phyloP scores from a whole-genome alignment of 2,113 vertebrate species.

The Chionodraco myersi region DNA sequence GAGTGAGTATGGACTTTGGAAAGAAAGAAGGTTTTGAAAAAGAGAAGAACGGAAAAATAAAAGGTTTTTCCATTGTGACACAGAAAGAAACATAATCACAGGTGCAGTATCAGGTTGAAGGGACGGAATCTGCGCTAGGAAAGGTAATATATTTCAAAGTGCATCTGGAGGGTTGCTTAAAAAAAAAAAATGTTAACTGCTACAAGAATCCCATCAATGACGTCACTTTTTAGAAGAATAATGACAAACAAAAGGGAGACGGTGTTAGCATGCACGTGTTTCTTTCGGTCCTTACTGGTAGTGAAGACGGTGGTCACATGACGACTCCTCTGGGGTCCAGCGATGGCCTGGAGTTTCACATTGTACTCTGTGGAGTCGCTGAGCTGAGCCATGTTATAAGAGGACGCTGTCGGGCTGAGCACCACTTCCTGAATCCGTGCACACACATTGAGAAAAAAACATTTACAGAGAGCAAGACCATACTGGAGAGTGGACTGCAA shows the following conservation, averaged over 20 bases:
- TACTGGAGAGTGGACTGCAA: neutral
- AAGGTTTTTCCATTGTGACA: conserved; percentile 23
- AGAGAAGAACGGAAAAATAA: neutral
- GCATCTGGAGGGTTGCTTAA: conserved; percentile 18
- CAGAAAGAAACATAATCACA: conserved; percentile 40
- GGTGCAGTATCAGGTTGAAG: conserved; percentile 33
- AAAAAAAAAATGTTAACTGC: neutral
- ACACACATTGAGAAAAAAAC: neutral
- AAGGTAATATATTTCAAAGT: neutral
- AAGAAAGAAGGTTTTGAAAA: neutral
- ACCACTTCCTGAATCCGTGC: conserved; percentile 85
- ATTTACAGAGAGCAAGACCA: neutral
- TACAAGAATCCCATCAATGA: neutral
- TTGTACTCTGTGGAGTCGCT: conserved; percentile 87
- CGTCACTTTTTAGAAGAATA: neutral
- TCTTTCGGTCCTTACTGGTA: conserved; percentile 84
- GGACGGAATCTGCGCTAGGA: conserved; percentile 10
- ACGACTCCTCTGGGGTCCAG: conserved; percentile 83
- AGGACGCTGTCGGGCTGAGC: conserved; percentile 86
- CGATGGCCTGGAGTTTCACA: conserved; percentile 86
- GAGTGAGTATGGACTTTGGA: neutral
- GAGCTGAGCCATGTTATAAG: conserved; percentile 88
- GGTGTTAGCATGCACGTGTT: neutral
- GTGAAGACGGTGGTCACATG: conserved; percentile 82
- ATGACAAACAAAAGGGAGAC: neutral